phyloP scores from a whole-genome alignment of 2,797 vertebrate genomes.

The Remorina albescens region DNA sequence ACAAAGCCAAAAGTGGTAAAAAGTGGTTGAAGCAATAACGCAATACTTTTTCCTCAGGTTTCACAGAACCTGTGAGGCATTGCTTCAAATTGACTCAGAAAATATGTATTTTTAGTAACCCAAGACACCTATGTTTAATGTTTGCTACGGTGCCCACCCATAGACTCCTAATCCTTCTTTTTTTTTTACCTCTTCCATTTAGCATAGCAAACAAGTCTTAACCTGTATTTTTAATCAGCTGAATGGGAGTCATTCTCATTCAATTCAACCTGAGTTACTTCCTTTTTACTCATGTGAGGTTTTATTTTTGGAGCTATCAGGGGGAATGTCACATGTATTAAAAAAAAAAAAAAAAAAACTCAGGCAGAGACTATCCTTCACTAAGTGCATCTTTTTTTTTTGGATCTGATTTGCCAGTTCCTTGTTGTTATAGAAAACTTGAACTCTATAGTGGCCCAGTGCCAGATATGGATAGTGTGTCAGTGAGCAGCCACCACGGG shows the following conservation, averaged over 20 bases:
- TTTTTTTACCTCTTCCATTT: neutral
- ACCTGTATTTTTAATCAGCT: neutral
- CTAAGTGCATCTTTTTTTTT: neutral
- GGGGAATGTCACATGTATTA: neutral
- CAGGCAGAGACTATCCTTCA: neutral
- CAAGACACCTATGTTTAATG: neutral
- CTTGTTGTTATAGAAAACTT: constrained; percentile 13
- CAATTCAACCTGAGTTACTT: neutral
- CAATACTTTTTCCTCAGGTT: neutral
- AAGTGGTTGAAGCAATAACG: neutral
- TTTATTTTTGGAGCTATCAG: constrained; percentile 4
- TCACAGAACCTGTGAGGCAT: neutral
- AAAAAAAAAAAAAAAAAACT: constrained; percentile 6
- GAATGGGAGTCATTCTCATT: neutral
- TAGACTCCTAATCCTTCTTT: neutral
- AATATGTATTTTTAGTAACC: neutral
- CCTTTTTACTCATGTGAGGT: neutral
- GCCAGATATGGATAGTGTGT: neutral
- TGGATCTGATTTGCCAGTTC: neutral
- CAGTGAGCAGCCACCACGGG: constrained; percentile 22
- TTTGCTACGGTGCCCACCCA: neutral
- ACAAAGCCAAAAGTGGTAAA: neutral
- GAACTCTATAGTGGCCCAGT: neutral
- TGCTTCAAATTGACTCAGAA: neutral
- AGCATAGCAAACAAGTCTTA: neutral